Conservation (phyloP, 1,140 invertebrate species). For the Hydropsyche tenuis region DNA sequence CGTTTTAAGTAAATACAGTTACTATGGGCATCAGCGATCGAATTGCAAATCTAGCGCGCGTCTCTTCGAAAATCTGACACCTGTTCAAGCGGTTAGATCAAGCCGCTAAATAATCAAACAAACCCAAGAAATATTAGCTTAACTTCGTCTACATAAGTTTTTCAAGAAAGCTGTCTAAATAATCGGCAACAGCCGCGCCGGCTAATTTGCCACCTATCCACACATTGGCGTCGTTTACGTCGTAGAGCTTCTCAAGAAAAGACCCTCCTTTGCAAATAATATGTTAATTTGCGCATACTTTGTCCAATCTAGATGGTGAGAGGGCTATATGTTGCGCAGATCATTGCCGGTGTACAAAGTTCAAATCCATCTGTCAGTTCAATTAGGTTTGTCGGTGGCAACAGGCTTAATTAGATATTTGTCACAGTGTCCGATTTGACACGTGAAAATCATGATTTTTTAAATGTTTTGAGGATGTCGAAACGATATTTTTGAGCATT, state of each 20-base stretch:
- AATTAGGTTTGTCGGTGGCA: no score
- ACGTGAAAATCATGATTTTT: no score
- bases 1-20: background rate
- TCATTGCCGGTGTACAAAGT: no score
- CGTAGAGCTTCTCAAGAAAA: background rate
- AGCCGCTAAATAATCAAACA: background rate
- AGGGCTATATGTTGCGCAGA: no score
- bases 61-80: background rate
- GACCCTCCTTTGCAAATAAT: background rate
- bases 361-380: no score
- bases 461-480: no score
- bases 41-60: background rate
- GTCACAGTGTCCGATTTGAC: no score
- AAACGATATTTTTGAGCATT: no score
- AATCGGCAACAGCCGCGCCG: background rate
- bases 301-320: no score
- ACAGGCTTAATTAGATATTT: no score
- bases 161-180: background rate
- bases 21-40: background rate
- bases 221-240: background rate
- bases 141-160: background rate
- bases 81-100: background rate
- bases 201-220: background rate
- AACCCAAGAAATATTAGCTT: background rate
- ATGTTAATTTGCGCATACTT: no score